Evolutionary conservation across 1,140 invertebrate species (phyloP), one percentile per base, ranked within the genome.

Genomic region (Pseudomyrmex dendroicus): DNA sequence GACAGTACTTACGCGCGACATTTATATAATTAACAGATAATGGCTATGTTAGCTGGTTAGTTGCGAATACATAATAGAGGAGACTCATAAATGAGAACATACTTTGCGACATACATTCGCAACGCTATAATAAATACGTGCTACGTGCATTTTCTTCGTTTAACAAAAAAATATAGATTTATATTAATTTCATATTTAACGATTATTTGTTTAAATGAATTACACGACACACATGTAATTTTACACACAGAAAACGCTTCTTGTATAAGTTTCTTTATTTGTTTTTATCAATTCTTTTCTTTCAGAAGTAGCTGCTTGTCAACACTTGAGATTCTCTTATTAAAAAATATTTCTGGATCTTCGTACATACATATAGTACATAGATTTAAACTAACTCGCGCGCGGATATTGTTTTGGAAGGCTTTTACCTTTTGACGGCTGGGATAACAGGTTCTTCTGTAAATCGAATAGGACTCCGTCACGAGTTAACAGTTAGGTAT

Each of bases 21-120:
- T 70, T 80, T 80, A 80, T 80, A 80, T 72, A 80, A 80, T 80
- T 80, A 80, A 66, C 20, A 66, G 76, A 61, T 80, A 80, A 80
- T 80, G 59, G 76, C 54, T 48, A 66, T 17, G 46, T 44, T 35
- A 48, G 44, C 44, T n/a, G 64, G 52, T 13, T 13, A 22, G n/a
- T 44, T 13, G 76, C 20, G n/a, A 20, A 72, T 80, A 35, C 44
- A 80, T 80, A 80, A 80, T 80, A 72, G 20, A 80, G 20, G 22
- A 50, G 76, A 1, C 12, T 72, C 54, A 59, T 80, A 72, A 80
- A 80, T 70, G 56, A 25, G 54, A 59, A 22, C n/a, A n/a, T n/a
- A n/a, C 44, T 50, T 35, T n/a, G 44, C 10, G 17, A 44, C 64
- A 78, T 78, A 70, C 13, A 80, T 70, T 48, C 22, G 59, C 54